These are phyloP conservation scores for Drosophila bocki DNA, from an alignment of 1,140 invertebrate species.

Conservation along the genomic window DNA sequence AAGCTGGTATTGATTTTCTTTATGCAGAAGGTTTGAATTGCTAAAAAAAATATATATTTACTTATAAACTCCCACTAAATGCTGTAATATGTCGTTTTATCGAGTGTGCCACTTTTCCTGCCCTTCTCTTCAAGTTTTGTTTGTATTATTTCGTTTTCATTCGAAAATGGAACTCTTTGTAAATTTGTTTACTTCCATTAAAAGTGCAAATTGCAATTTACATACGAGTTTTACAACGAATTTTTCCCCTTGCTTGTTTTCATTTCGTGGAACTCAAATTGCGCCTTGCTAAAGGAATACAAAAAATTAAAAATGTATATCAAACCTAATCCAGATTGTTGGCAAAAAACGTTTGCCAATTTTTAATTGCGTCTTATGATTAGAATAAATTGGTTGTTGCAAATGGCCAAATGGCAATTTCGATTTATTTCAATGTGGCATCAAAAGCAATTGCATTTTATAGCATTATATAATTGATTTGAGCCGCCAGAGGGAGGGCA, in stretches of 20 bases:
- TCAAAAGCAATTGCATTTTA: conserved; percentile 58
- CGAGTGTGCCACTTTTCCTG: not conserved
- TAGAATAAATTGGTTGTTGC: conserved; percentile 11
- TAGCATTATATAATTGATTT: conserved; percentile 9
- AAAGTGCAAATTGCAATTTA: conserved; percentile 63
- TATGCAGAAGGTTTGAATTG: not conserved
- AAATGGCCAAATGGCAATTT: conserved; percentile 33
- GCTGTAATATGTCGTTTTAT: not conserved
- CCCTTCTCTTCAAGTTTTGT: conserved; percentile 11
- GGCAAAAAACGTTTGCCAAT: conserved; percentile 8
- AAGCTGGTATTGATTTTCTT: not conserved
- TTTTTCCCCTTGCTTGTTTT: conserved; percentile 8
- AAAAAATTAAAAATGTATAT: not conserved
- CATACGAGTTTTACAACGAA: conserved; percentile 35
- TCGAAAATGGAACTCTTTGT: conserved; percentile 35
- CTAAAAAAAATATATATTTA: not conserved
- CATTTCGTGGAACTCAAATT: not conserved
- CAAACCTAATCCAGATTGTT: not conserved
- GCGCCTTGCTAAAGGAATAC: not conserved
- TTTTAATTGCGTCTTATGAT: conserved; percentile 19
- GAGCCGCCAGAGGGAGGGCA: not conserved
- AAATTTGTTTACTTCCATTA: conserved; percentile 34
- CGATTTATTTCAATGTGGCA: conserved; percentile 42
- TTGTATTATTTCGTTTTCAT: conserved; percentile 34
- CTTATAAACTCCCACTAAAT: not conserved